A percentile compares a stretch with the other conserved stretches of the same genome.
Evolutionary conservation across 2,113 vertebrate genomes (phyloP).

Genomic region (Zapus hudsonius): DNA sequence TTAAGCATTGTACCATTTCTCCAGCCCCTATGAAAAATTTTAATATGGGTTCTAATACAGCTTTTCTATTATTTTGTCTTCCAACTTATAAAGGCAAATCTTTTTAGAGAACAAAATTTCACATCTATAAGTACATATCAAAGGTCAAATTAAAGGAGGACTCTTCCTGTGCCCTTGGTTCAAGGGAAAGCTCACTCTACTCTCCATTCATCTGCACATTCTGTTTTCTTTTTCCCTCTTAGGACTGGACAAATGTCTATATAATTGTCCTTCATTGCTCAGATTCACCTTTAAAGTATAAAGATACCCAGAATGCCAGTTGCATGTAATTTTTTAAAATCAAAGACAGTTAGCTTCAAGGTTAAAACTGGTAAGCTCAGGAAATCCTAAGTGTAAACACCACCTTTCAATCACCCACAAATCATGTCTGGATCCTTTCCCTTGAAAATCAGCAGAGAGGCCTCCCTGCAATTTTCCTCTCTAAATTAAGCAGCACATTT

Average conservation of each 20-base stretch:
- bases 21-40: no score
- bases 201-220: not conserved
- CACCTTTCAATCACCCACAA: constrained; percentile 51
- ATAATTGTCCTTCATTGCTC: constrained; percentile 2
- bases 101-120: not conserved
- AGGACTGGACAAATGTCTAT: not conserved
- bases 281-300: not conserved
- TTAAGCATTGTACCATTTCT: no score
- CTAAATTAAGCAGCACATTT: constrained; percentile 69
- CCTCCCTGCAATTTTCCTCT: constrained; percentile 45
- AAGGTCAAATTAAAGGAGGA: constrained; percentile 23
- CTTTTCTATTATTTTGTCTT: not conserved
- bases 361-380: constrained; percentile 57
- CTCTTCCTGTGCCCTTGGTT: not conserved
- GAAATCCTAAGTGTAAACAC: constrained; percentile 62
- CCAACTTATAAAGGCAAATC: constrained; percentile 16
- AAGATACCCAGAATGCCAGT: not conserved
- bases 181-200: not conserved
- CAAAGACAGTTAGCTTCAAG: constrained; percentile 49
- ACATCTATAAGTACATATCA: not conserved
- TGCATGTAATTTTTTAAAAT: constrained; percentile 56
- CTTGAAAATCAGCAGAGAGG: constrained; percentile 27
- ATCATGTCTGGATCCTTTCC: constrained; percentile 12
- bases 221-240: not conserved
- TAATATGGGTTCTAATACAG: not conserved